phyloP scores from a whole-genome alignment of 2,797 vertebrate species.

The Gymnoscopelus microlampas region DNA sequence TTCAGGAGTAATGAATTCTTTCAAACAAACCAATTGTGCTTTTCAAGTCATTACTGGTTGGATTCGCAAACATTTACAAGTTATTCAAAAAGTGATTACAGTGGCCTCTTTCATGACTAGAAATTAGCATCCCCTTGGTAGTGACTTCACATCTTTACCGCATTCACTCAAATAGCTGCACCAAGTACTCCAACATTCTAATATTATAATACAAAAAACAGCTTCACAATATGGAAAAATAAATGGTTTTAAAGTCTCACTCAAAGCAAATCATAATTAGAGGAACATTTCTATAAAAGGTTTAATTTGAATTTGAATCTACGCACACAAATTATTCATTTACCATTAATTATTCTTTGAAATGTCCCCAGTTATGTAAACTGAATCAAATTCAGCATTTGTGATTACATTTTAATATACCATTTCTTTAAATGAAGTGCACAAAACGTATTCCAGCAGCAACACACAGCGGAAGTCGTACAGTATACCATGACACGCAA shows the following conservation, averaged over 20 bases:
- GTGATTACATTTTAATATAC: neutral
- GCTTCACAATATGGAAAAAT: conserved; percentile 82
- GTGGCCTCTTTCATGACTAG: conserved; percentile 45
- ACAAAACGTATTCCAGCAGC: conserved; percentile 2
- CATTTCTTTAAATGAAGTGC: conserved; percentile 4
- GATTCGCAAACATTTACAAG: conserved; percentile 50
- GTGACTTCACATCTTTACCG: conserved; percentile 58
- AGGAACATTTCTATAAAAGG: conserved; percentile 20
- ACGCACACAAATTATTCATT: neutral
- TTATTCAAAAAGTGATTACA: conserved; percentile 52
- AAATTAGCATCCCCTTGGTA: conserved; percentile 44
- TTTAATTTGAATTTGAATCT: neutral
- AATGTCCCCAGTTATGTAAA: too few relatives aligned
- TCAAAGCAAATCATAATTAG: conserved; percentile 45
- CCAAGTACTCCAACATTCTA: conserved; percentile 46
- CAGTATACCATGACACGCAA: too few relatives aligned
- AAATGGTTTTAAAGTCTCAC: conserved; percentile 59
- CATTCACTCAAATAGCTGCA: conserved; percentile 59
- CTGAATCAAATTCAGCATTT: neutral
- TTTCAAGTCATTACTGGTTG: conserved; percentile 68
- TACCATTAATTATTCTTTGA: neutral
- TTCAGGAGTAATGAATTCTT: conserved; percentile 47
- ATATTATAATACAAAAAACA: conserved; percentile 50
- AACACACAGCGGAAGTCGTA: neutral
- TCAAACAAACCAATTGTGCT: conserved; percentile 71